These are phyloP conservation scores for Pachypeltis micranthus DNA, from an alignment of 1,140 invertebrate genomes.

Conservation along the genomic window DNA sequence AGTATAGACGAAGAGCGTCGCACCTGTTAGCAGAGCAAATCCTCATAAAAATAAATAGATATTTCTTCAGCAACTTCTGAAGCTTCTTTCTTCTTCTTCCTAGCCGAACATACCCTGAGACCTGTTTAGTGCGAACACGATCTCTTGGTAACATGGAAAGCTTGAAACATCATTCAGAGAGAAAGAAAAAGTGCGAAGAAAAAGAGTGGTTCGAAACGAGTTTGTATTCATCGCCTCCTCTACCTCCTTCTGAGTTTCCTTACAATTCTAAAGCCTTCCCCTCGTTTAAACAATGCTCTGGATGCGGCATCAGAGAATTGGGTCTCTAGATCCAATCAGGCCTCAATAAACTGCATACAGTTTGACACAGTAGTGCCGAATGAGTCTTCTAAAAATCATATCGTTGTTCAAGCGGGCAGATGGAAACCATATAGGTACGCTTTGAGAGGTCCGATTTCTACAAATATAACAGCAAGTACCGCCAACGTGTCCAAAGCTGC, in stretches of 20 bases:
- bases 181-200: conserved; percentile 40
- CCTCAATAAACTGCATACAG: conserved; percentile 17
- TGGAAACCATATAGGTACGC: conserved; percentile 87
- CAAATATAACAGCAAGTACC: conserved; percentile 88
- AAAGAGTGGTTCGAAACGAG: conserved; percentile 66
- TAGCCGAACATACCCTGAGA: conserved; percentile 38
- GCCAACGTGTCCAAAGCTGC: too few relatives aligned
- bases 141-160: conserved; percentile 46
- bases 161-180: conserved; percentile 23
- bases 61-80: too few relatives aligned
- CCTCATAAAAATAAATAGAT: too few relatives aligned
- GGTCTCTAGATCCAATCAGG: conserved; percentile 1
- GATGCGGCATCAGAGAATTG: neutral
- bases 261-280: conserved; percentile 5
- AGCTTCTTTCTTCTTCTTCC: conserved; percentile 35
- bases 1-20: too few relatives aligned
- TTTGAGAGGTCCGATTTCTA: conserved; percentile 96
- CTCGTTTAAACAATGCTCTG: neutral
- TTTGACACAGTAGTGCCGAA: conserved; percentile 42
- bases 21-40: too few relatives aligned
- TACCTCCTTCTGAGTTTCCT: conserved; percentile 13
- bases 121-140: conserved; percentile 42
- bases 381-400: conserved; percentile 65
- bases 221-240: conserved; percentile 37
- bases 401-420: conserved; percentile 71